Percentiles rank a stretch among this genome's conserved stretches.
Evolutionary conservation across 2,888 invertebrate species (phyloP).

Genomic region (Beris morrisii): DNA sequence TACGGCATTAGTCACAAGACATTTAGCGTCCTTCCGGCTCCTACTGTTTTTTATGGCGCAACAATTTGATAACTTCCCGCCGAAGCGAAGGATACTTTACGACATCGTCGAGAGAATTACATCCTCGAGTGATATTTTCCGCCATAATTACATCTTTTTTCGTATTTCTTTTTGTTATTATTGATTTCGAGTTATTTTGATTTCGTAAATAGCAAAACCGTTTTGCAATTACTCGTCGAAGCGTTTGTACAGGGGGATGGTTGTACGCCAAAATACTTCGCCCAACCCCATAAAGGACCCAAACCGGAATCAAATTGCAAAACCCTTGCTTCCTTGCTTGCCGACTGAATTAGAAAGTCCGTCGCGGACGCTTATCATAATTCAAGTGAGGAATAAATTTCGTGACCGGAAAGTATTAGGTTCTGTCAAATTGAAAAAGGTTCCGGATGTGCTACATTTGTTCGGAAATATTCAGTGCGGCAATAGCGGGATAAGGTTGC

Average conservation of each 20-base stretch:
- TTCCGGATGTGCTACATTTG: conserved; percentile 40
- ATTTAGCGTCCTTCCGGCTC: too few species aligned
- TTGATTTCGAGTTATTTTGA: conserved; percentile 18
- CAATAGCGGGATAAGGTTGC: conserved; percentile 32
- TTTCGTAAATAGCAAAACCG: conserved; percentile 22
- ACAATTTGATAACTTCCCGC: conserved; percentile 24
- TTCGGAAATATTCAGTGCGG: conserved; percentile 38
- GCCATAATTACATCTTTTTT: conserved; percentile 17
- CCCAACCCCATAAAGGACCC: too few species aligned
- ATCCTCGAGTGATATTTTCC: conserved; percentile 13
- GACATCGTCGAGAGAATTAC: background rate
- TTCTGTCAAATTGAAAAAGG: conserved; percentile 40
- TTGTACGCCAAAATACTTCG: background rate
- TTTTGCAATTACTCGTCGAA: conserved; percentile 27
- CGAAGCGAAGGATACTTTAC: conserved; percentile 13
- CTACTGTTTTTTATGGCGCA: conserved; percentile 22
- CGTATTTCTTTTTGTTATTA: background rate
- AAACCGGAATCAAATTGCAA: conserved; percentile 6
- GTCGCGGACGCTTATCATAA: conserved; percentile 38
- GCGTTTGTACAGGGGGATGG: conserved; percentile 6
- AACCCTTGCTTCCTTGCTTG: conserved; percentile 9
- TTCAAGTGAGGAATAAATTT: conserved; percentile 40
- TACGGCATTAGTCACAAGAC: too few species aligned
- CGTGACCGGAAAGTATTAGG: conserved; percentile 40
- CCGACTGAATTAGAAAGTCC: conserved; percentile 25